phyloP scores from a whole-genome alignment of 2,113 vertebrate species.

The Odobenus rosmarus region DNA sequence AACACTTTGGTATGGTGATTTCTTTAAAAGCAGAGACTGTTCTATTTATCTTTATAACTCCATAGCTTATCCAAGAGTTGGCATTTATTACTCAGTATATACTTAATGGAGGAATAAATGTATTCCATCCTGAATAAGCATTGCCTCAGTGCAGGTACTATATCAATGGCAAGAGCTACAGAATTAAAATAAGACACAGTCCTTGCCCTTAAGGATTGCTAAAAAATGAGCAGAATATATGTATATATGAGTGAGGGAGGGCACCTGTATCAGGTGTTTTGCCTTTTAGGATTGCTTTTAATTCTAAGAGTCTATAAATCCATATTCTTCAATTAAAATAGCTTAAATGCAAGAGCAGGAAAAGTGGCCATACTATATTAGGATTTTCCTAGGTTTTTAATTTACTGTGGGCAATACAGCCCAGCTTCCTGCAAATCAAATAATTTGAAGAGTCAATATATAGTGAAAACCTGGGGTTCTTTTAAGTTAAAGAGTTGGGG shows the following conservation, averaged over 20 bases:
- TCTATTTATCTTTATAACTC: background rate
- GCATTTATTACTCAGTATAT: conserved; percentile 11
- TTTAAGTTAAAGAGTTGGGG: background rate
- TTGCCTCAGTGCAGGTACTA: background rate
- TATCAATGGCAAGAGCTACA: background rate
- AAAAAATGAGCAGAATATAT: background rate
- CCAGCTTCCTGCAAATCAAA: background rate
- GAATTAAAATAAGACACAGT: conserved; percentile 13
- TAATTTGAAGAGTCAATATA: background rate
- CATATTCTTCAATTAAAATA: background rate
- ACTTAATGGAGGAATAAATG: background rate
- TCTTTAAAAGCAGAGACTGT: background rate
- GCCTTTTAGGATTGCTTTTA: background rate
- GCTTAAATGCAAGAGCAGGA: background rate
- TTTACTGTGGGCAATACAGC: background rate
- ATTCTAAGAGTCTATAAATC: background rate
- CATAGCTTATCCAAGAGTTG: background rate
- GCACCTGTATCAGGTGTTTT: background rate
- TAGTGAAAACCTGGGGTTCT: background rate
- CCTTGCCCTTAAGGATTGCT: background rate
- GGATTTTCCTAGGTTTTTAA: background rate
- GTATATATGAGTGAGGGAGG: background rate
- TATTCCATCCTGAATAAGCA: conserved; percentile 24
- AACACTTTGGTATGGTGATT: background rate
- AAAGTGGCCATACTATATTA: background rate